phyloP scores from a whole-genome alignment of 2,113 vertebrate species.

The Nerophis lumbriciformis region DNA sequence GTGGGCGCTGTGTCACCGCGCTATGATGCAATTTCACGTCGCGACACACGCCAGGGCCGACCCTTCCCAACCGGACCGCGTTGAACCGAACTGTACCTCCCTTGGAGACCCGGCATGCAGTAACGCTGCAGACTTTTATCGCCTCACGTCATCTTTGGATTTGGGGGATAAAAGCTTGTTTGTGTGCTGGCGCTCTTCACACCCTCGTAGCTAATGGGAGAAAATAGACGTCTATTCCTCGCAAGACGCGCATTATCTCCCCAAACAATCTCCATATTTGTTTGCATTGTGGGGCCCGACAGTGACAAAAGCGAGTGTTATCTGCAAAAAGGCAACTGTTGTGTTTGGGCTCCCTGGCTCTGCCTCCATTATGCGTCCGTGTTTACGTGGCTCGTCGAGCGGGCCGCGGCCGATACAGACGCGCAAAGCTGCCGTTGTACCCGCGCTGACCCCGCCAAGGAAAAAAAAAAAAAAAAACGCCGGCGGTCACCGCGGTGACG shows the following conservation, averaged over 20 bases:
- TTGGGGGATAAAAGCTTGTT: background rate
- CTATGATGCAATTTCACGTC: too few species aligned
- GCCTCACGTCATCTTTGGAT: background rate
- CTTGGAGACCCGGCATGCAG: too few species aligned
- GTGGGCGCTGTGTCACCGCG: too few species aligned
- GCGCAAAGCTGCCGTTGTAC: conserved; percentile 50
- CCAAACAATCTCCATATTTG: conserved; percentile 9
- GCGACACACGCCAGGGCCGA: too few species aligned
- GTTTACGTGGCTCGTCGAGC: conserved; percentile 27
- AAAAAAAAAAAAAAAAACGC: conserved; percentile 35
- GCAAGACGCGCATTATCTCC: background rate
- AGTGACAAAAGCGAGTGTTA: conserved; percentile 4
- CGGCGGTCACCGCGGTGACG: conserved; percentile 42
- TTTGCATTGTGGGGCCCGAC: conserved; percentile 7
- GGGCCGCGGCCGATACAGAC: conserved; percentile 43
- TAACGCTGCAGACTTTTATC: background rate
- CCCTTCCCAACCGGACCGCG: too few species aligned
- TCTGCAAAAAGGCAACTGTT: conserved; percentile 10
- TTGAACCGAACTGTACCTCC: too few species aligned
- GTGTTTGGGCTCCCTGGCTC: background rate
- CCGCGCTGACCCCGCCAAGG: conserved; percentile 48
- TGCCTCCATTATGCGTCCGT: conserved; percentile 19
- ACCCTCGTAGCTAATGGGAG: background rate
- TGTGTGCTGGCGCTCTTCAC: background rate
- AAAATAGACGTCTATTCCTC: background rate